These are phyloP conservation scores for Monodelphis domestica DNA, from an alignment of 2,797 vertebrate species.

Conservation along the genomic window DNA sequence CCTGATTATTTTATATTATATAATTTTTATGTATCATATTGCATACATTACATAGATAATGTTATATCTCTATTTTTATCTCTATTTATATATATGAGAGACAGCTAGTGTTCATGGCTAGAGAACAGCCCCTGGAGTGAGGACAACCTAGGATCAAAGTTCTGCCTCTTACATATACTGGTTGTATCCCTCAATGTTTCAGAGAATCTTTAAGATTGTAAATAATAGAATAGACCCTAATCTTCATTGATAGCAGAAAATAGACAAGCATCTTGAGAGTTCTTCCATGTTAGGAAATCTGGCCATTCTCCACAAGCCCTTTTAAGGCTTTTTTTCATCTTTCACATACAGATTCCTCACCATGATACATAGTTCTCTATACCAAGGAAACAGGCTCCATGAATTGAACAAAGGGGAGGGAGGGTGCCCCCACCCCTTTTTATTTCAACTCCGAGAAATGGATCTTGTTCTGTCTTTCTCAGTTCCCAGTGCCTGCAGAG, in stretches of 20 bases:
- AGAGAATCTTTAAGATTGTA: not conserved
- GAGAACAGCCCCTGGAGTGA: not conserved
- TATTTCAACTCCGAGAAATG: not conserved
- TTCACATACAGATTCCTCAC: not conserved
- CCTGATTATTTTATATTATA: no score
- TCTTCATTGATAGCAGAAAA: not conserved
- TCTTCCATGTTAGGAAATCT: not conserved
- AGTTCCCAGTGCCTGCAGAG: no score
- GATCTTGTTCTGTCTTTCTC: not conserved
- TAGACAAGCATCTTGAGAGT: not conserved
- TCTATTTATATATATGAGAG: no score
- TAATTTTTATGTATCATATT: no score
- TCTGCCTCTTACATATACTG: not conserved
- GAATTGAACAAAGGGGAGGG: not conserved
- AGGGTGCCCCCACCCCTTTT: not conserved
- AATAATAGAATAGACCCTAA: not conserved
- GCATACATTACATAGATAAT: no score
- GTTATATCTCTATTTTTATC: no score
- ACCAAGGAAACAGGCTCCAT: not conserved
- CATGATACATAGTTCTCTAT: not conserved
- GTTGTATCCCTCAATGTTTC: not conserved
- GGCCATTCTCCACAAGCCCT: not conserved
- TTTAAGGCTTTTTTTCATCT: not conserved
- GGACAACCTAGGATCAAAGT: not conserved
- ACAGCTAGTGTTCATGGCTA: not conserved